These are phyloP conservation scores for Pseudochromis fuscus DNA, from an alignment of 2,797 vertebrate genomes.

Conservation along the genomic window DNA sequence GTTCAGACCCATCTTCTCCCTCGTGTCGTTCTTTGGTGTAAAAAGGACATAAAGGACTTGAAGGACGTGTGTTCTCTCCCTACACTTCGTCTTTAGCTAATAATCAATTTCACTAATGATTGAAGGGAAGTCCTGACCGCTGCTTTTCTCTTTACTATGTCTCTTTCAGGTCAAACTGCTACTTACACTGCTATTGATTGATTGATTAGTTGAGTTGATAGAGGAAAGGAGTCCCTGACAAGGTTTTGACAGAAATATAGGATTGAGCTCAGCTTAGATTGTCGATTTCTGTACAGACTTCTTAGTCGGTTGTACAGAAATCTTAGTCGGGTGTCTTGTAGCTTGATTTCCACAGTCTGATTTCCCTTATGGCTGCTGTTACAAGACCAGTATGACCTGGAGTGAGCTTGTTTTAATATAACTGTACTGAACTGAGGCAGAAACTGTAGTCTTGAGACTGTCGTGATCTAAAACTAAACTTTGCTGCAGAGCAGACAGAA, in stretches of 20 bases:
- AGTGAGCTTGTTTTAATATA: conserved; percentile 21
- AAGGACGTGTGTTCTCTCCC: not conserved
- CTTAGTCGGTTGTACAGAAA: too few species aligned
- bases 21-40: conserved; percentile 2
- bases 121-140: too few species aligned
- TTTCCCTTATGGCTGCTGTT: conserved; percentile 6
- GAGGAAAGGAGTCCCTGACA: too few species aligned
- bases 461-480: conserved; percentile 6
- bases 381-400: conserved; percentile 1
- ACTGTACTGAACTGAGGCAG: conserved; percentile 3
- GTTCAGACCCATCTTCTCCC: conserved; percentile 21
- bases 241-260: too few species aligned
- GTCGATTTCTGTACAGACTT: too few species aligned
- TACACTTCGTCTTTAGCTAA: too few species aligned
- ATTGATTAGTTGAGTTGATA: too few species aligned
- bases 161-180: too few species aligned
- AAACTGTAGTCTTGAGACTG: conserved; percentile 16
- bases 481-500: conserved; percentile 8
- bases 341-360: conserved; percentile 15
- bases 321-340: not conserved
- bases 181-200: too few species aligned
- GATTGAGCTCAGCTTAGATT: too few species aligned
- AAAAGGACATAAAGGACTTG: conserved; percentile 21
- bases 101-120: too few species aligned
- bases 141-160: too few species aligned